Base-by-base conservation (phyloP, 2,113 vertebrate genomes). In the Oreochromis tanganicae region DNA sequence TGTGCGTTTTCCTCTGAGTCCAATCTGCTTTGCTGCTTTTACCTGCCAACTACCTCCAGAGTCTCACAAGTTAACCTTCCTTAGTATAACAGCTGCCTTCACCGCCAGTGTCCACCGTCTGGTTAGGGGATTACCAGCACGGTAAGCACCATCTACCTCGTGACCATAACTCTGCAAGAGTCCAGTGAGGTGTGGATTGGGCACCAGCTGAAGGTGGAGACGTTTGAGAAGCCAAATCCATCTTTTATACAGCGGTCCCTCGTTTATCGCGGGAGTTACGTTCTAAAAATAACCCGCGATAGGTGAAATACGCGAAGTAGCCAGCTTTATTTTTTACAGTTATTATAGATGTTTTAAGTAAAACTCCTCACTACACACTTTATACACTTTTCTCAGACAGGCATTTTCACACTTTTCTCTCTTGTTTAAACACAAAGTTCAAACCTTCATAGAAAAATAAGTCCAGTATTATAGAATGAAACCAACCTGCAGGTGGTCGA, bases 381-480 rank as follows among this genome's bases (percentile, higher is more conserved):
- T 61, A 29, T 29, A 32, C 0, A 61, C 57, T 61, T 61, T 61
- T 61, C 27, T 61, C 57, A 61, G 2, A 59, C 56, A 32, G 56
- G 1, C 14, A 32, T 32, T 61, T 61, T 61, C 57, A 29, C 56
- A 32, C 27, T 61, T 61, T 61, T 61, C 8, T 61, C 57, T 61
- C 57, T 32, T 61, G 57, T 32, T 59, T 29, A 59, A 16, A 59
- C 56, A 29, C 56, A 59, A 59, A 59, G 27, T 59, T 61, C 57
- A 61, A 61, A 61, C 27, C 57, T 17, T 61, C 2, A 0, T 6
- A 10, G 5, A 61, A 61, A 61, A 32, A 32, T 32, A 17, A 59
- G 0, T 0, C 27, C 5, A 61, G 27, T 61, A 0, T 61, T 0
- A 17, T 9, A 61, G 27, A 9, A 59, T 14, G 27, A 61, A 61